A percentile compares a stretch with the other conserved stretches of the same genome.
Evolutionary conservation across 2,888 invertebrate species (phyloP).

Genomic region (Andrena flavipes): DNA sequence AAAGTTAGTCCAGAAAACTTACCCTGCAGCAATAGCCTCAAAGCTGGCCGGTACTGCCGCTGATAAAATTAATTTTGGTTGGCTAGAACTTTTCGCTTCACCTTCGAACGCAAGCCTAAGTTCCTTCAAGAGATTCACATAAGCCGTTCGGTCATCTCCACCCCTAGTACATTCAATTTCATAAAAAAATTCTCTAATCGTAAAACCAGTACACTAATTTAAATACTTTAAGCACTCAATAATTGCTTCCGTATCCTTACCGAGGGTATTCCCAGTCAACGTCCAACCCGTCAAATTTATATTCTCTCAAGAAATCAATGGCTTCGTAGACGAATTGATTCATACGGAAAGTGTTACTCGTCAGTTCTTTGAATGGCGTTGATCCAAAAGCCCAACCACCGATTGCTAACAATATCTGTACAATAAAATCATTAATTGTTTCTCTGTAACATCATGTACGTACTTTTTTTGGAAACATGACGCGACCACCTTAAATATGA

Average conservation of each 20-base stretch:
- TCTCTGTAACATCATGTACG: background rate
- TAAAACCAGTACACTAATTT: background rate
- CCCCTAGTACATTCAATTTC: slow-evolving; percentile 86
- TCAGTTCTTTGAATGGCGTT: slow-evolving; percentile 96
- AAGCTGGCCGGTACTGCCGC: slow-evolving; percentile 97
- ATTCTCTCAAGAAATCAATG: slow-evolving; percentile 95
- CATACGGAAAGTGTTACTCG: slow-evolving; percentile 96
- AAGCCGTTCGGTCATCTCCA: slow-evolving; percentile 93
- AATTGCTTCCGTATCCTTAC: slow-evolving; percentile 80
- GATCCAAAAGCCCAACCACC: slow-evolving; percentile 99
- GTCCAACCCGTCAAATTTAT: slow-evolving; percentile 96
- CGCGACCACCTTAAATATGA: too few relatives aligned
- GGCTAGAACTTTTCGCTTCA: slow-evolving; percentile 94
- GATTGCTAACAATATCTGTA: slow-evolving; percentile 92
- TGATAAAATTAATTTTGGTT: slow-evolving; percentile 91
- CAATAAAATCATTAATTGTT: slow-evolving; percentile 16
- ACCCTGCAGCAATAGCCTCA: slow-evolving; percentile 96
- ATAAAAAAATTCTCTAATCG: background rate
- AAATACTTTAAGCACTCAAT: background rate
- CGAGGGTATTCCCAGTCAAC: slow-evolving; percentile 97
- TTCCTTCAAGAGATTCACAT: slow-evolving; percentile 93
- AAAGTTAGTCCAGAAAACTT: slow-evolving; percentile 54
- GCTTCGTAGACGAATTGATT: slow-evolving; percentile 98
- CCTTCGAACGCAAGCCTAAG: slow-evolving; percentile 96
- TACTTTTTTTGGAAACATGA: background rate